Conservation (phyloP, 1,140 invertebrate genomes). For the Neuroterus valhalla region DNA sequence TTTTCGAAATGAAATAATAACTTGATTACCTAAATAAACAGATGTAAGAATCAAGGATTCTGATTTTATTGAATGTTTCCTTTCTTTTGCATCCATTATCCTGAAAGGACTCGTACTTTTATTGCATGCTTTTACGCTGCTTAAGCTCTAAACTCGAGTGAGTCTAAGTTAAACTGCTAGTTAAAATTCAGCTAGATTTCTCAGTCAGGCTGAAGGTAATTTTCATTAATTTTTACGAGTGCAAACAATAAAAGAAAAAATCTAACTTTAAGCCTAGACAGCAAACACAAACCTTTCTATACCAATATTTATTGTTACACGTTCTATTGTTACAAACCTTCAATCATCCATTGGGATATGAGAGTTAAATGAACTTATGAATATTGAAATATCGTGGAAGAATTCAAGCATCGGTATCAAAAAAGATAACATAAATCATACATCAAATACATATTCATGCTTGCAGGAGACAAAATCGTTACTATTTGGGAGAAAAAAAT, state of each 20-base stretch:
- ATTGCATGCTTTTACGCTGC: constrained; percentile 7
- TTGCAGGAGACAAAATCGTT: background rate
- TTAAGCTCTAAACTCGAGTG: constrained; percentile 9
- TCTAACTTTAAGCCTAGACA: no score
- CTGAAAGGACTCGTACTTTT: constrained; percentile 15
- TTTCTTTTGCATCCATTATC: constrained; percentile 9
- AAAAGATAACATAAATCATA: background rate
- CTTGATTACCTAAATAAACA: background rate
- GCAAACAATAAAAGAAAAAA: no score
- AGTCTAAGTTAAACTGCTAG: constrained; percentile 1
- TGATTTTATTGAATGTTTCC: background rate
- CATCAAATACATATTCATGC: background rate
- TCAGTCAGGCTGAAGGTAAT: background rate
- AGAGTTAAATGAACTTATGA: no score
- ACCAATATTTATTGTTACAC: no score
- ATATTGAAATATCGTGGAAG: no score
- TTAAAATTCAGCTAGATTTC: constrained; percentile 3
- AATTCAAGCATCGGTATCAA: no score
- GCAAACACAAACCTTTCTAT: no score
- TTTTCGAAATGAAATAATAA: no score
- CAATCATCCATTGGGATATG: no score
- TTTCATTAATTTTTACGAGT: background rate
- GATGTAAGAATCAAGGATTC: background rate
- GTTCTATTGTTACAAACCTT: no score
- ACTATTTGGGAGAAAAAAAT: background rate